Conservation (phyloP, 2,888 invertebrate species). For the Tachina grossa region DNA sequence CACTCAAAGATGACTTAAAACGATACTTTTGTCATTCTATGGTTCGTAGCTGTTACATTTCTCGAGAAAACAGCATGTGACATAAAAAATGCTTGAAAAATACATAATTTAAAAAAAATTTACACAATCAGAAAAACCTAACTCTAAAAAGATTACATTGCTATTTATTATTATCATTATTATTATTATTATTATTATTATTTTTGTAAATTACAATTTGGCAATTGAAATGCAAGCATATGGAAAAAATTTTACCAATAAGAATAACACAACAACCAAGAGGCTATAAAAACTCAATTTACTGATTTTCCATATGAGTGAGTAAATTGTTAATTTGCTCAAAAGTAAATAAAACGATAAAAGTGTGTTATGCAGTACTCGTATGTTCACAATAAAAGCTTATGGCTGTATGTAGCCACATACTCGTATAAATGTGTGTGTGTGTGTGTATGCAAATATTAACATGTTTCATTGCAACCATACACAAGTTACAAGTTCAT, state of each 20-base stretch:
- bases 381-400: background rate
- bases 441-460: conserved; percentile 11
- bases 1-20: too few species aligned
- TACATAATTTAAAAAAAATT: too few species aligned
- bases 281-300: conserved; percentile 65
- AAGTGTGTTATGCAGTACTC: background rate
- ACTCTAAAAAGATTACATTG: too few species aligned
- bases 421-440: background rate
- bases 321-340: conserved; percentile 66
- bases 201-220: conserved; percentile 28
- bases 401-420: background rate
- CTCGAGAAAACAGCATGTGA: too few species aligned
- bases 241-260: conserved; percentile 17
- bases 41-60: too few species aligned
- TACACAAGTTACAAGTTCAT: background rate
- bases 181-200: conserved; percentile 33
- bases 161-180: background rate
- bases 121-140: too few species aligned
- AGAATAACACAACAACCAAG: conserved; percentile 1
- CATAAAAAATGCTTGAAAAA: too few species aligned
- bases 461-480: conserved; percentile 27
- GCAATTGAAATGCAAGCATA: conserved; percentile 38
- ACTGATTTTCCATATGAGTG: conserved; percentile 67
- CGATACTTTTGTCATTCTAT: too few species aligned
- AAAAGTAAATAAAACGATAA: conserved; percentile 28